These are phyloP conservation scores for Cinclus cinclus DNA, from an alignment of 2,113 vertebrate genomes.

Conservation along the genomic window DNA sequence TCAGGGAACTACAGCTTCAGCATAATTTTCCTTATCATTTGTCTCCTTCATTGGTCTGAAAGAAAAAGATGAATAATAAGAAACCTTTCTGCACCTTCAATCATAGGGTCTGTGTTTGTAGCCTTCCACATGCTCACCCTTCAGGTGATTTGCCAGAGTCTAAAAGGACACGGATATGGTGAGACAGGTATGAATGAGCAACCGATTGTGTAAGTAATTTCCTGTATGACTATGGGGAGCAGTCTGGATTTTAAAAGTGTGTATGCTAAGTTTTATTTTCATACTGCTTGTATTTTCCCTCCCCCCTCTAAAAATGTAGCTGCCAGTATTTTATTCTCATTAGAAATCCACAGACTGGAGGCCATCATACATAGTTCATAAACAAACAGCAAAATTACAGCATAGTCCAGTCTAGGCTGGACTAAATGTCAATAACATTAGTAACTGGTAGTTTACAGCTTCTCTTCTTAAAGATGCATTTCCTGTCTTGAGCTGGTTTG, in stretches of 20 bases:
- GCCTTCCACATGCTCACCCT: not conserved
- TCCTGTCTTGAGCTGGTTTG: not conserved
- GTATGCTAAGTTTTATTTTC: not conserved
- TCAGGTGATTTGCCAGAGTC: not conserved
- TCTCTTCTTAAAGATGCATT: constrained; percentile 19
- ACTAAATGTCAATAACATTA: constrained; percentile 42
- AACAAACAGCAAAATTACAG: constrained; percentile 46
- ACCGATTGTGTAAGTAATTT: not conserved
- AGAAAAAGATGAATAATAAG: not conserved
- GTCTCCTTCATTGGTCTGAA: not conserved
- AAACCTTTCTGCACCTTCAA: not conserved
- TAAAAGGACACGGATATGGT: not conserved
- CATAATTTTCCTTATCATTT: constrained; percentile 1
- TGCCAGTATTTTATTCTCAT: constrained; percentile 2
- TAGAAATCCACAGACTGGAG: constrained; percentile 11
- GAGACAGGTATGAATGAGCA: not conserved
- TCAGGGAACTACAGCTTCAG: constrained; percentile 1
- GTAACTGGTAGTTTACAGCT: constrained; percentile 17
- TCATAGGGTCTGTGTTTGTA: not conserved
- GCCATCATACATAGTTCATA: constrained; percentile 31
- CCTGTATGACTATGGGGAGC: not conserved
- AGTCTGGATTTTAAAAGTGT: not conserved
- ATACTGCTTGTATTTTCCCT: not conserved
- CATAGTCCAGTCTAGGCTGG: not conserved
- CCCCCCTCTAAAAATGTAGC: not conserved